Evolutionary conservation across 1,140 invertebrate species (phyloP), one percentile per base, ranked within the genome.

Genomic region (Drosophila pruinosa): DNA sequence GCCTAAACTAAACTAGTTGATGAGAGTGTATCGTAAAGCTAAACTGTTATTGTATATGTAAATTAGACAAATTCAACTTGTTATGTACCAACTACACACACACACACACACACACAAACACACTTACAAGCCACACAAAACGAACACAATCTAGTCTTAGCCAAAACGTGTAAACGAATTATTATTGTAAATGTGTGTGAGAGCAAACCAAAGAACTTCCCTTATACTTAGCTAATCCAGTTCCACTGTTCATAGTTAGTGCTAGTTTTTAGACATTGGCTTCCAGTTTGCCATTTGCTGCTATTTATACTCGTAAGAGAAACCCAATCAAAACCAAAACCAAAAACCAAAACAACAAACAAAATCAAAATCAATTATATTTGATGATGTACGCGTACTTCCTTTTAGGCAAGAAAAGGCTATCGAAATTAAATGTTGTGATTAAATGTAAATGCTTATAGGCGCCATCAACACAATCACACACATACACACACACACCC

Each of bases 21-120:
- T 63, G 53, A 75, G 69, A 65, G 50, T 41, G 38, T 39, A 58
- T 45, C 63, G 22, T 69, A 53, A 86, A 54, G 69, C 62, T 59
- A 62, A 76, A 70, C 67, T 82, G 77, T 80, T 82, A 80, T 64
- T 80, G 73, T 86, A 86, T 71, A 74, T 86, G 82, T 86, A 86
- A 86, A 86, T 81, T 86, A 86, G 81, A 68, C 43, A 86, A 75
- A 81, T 72, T 74, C 77, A 86, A 81, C 59, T 88, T 86, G 80
- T 85, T 85, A 85, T 52, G 24, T 64, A 65, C 45, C 70, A 75
- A 70, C 64, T 58, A 71, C 78, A 65, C 48, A 61, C 45, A 57
- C 50, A 67, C 41, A 69, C 12, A 65, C 43, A 65, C 39, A 36
- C 31, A 72, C 24, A 56, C 41, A 76, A 22, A 71, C 72, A 79